Percentiles rank a stretch among this genome's conserved stretches.
Evolutionary conservation across 2,888 invertebrate genomes (phyloP).

Genomic region (Nomada goodeniana): DNA sequence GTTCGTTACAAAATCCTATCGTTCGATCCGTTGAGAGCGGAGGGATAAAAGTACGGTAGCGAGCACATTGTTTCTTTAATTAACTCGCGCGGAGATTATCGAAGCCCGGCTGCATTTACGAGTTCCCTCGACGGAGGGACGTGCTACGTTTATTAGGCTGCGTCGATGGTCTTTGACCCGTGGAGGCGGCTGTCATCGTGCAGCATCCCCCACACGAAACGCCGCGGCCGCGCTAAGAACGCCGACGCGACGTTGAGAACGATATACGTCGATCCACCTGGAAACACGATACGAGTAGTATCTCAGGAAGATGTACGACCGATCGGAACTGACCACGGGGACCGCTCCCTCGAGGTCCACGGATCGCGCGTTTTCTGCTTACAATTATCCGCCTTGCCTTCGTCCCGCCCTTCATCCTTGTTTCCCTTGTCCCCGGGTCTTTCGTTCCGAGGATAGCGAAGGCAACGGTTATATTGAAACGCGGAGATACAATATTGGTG

Average conservation of each 20-base stretch:
- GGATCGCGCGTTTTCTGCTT: slow-evolving; percentile 44
- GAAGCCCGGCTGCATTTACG: slow-evolving; percentile 53
- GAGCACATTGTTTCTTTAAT: slow-evolving; percentile 62
- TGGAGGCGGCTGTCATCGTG: slow-evolving; percentile 43
- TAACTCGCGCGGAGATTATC: slow-evolving; percentile 53
- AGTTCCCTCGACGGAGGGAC: slow-evolving; percentile 49
- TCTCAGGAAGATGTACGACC: slow-evolving; percentile 76
- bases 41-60: background rate
- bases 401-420: slow-evolving; percentile 47
- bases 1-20: slow-evolving; percentile 34
- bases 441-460: background rate
- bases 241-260: slow-evolving; percentile 54
- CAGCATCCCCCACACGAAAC: slow-evolving; percentile 36
- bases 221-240: slow-evolving; percentile 31
- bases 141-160: slow-evolving; percentile 68
- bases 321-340: slow-evolving; percentile 66
- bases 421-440: background rate
- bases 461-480: background rate
- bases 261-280: slow-evolving; percentile 66
- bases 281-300: slow-evolving; percentile 76
- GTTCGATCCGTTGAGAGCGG: slow-evolving; percentile 27
- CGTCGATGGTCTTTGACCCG: slow-evolving; percentile 67
- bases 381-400: slow-evolving; percentile 56
- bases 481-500: background rate
- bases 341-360: slow-evolving; percentile 50